phyloP scores from a whole-genome alignment of 2,113 vertebrate species.

The Barbus barbus region DNA sequence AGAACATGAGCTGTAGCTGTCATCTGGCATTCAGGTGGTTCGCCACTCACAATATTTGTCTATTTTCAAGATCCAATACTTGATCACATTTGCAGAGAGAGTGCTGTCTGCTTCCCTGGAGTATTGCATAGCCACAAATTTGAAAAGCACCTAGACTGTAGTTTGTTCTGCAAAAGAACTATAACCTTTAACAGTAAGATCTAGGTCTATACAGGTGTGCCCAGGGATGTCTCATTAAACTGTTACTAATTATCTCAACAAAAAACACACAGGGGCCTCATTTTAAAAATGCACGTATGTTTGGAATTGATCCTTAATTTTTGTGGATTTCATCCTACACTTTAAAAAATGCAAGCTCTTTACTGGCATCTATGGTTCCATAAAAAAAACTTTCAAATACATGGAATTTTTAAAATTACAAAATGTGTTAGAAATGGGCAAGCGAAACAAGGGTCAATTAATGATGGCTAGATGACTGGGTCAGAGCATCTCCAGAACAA shows the following conservation, averaged over 20 bases:
- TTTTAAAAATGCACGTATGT: too few relatives aligned
- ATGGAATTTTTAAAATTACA: too few relatives aligned
- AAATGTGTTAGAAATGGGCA: too few relatives aligned
- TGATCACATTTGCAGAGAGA: slow-evolving; percentile 7
- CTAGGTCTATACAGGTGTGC: too few relatives aligned
- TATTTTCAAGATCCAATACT: slow-evolving; percentile 18
- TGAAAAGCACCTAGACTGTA: not conserved
- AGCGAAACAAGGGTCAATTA: not conserved
- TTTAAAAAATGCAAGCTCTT: too few relatives aligned
- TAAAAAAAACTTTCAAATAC: not conserved
- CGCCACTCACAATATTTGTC: not conserved
- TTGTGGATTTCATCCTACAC: too few relatives aligned
- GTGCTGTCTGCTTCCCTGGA: slow-evolving; percentile 13
- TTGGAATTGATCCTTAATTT: too few relatives aligned
- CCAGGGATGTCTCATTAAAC: too few relatives aligned
- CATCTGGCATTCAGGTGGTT: slow-evolving; percentile 4
- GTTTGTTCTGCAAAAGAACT: not conserved
- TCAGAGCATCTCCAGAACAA: too few relatives aligned
- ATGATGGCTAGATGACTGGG: not conserved
- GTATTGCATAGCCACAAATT: slow-evolving; percentile 3
- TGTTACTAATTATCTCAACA: too few relatives aligned
- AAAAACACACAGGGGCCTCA: too few relatives aligned
- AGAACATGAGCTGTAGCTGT: slow-evolving; percentile 13
- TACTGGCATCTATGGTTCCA: not conserved
- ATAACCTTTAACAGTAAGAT: not conserved